phyloP scores from a whole-genome alignment of 2,797 vertebrate genomes.

The Paratrypauchen microcephalus region DNA sequence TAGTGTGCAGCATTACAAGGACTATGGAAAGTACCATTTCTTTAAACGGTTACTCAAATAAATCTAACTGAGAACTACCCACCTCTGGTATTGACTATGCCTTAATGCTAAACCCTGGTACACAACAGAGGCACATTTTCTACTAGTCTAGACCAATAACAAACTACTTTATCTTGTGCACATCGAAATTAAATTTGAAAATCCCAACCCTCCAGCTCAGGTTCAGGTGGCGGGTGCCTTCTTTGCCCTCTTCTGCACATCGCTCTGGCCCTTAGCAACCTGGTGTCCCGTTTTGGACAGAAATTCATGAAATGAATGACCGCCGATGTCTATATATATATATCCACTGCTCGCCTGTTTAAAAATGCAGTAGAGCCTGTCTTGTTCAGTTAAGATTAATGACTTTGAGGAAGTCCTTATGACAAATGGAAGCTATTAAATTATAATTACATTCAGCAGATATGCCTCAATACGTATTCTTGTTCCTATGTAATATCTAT shows the following conservation, averaged over 20 bases:
- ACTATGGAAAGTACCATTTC: too few relatives aligned
- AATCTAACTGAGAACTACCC: too few relatives aligned
- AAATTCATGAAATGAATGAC: conserved; percentile 63
- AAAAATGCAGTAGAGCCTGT: conserved; percentile 61
- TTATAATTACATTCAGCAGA: conserved; percentile 67
- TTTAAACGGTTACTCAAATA: too few relatives aligned
- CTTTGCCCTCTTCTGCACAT: conserved; percentile 2
- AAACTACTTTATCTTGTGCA: background rate
- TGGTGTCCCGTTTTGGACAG: conserved; percentile 53
- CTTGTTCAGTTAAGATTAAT: conserved; percentile 63
- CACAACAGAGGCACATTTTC: background rate
- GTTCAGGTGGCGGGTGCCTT: background rate
- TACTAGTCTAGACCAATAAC: background rate
- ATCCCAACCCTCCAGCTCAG: background rate
- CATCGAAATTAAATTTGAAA: conserved; percentile 1
- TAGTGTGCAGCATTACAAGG: too few relatives aligned
- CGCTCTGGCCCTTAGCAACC: conserved; percentile 42
- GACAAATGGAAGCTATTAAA: conserved; percentile 75
- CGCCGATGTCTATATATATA: conserved; percentile 59
- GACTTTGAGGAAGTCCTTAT: conserved; percentile 67
- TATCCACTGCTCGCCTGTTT: conserved; percentile 48
- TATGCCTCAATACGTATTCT: conserved; percentile 60
- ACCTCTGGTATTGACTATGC: background rate
- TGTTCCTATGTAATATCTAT: conserved; percentile 12
- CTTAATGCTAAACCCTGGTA: background rate